A percentile compares a stretch with the other conserved stretches of the same genome.
phyloP scores from a whole-genome alignment of 2,888 invertebrate species.

The Leucoma salicis region DNA sequence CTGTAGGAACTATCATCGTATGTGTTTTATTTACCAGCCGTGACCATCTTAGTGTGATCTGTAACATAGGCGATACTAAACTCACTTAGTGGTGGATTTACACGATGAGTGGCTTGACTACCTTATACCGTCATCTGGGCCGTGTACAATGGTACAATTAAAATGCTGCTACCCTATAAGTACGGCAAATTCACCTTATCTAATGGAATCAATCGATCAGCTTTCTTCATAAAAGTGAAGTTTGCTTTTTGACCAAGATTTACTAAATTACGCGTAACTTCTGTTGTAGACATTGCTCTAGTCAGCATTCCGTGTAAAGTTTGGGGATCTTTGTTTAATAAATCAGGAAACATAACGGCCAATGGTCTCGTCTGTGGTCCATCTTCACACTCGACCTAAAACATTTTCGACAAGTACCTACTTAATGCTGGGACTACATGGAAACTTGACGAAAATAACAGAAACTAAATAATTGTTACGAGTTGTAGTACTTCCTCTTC shows the following conservation, averaged over 20 bases:
- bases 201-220: conserved; percentile 60
- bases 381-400: conserved; percentile 62
- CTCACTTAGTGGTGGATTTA: too few relatives aligned
- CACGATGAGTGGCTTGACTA: too few relatives aligned
- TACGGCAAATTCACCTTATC: conserved; percentile 62
- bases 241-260: conserved; percentile 68
- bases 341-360: conserved; percentile 65
- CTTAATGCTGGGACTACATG: too few relatives aligned
- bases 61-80: too few relatives aligned
- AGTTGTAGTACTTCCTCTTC: conserved; percentile 65
- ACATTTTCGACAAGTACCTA: too few relatives aligned
- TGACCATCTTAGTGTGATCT: too few relatives aligned
- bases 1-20: too few relatives aligned
- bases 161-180: too few relatives aligned
- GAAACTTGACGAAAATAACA: not conserved
- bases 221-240: conserved; percentile 68
- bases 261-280: conserved; percentile 67
- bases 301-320: conserved; percentile 61
- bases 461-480: conserved; percentile 39
- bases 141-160: too few relatives aligned
- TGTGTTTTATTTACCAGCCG: too few relatives aligned
- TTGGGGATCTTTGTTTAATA: conserved; percentile 60
- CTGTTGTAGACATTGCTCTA: conserved; percentile 68
- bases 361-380: conserved; percentile 61
- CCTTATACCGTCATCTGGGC: too few relatives aligned